Percentiles rank a stretch among this genome's conserved stretches.
These are phyloP conservation scores for Festucalex cinctus DNA, from an alignment of 2,113 vertebrate species.

Conservation along the genomic window DNA sequence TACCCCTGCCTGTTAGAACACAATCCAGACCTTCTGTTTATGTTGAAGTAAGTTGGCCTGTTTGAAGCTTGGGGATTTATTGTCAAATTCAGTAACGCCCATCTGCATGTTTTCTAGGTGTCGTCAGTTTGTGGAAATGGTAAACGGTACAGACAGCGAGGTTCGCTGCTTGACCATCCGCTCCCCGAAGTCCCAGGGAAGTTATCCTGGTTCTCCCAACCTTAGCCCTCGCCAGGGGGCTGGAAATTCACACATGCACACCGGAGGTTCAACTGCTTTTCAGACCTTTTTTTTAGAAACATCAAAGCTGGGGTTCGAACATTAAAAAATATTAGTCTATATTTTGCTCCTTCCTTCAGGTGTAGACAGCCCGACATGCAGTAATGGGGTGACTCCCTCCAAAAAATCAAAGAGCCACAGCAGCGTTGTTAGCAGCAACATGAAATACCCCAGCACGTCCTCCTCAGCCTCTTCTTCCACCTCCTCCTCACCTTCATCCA, in stretches of 20 bases:
- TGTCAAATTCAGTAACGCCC: background rate
- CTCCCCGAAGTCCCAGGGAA: conserved; percentile 95
- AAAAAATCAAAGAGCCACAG: conserved; percentile 85
- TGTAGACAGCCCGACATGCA: conserved; percentile 94
- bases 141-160: conserved; percentile 97
- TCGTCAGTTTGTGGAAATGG: conserved; percentile 99
- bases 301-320: background rate
- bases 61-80: background rate
- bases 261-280: conserved; percentile 71
- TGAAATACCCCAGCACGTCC: conserved; percentile 89
- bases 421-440: conserved; percentile 34
- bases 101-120: conserved; percentile 70
- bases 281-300: background rate
- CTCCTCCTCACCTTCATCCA: conserved; percentile 92
- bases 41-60: conserved; percentile 88
- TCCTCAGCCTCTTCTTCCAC: conserved; percentile 90
- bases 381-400: conserved; percentile 85
- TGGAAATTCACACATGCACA: conserved; percentile 83
- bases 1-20: conserved; percentile 94
- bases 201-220: conserved; percentile 89
- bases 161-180: conserved; percentile 88
- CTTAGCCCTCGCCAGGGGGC: conserved; percentile 87
- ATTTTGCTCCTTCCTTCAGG: conserved; percentile 61
- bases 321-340: background rate
- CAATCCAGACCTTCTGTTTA: conserved; percentile 96